Evolutionary conservation across 2,113 vertebrate species (phyloP), one percentile per base, ranked within the genome.

Genomic region (Myiopsitta monachus): DNA sequence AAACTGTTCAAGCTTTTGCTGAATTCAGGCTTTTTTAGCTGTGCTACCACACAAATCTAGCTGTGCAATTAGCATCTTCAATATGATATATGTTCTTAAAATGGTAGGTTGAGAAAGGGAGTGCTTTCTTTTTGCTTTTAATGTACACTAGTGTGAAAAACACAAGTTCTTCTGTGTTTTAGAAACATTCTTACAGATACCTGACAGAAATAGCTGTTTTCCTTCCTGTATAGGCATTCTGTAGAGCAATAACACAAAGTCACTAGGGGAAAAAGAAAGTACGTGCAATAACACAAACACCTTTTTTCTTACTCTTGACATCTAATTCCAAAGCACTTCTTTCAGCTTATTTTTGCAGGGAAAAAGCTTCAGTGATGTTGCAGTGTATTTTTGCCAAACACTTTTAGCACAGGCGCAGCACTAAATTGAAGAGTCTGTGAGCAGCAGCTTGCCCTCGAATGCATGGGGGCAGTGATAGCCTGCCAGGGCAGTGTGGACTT

Each of bases 361-460:
- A 51, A 44, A 52, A 33, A 51, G 38, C 64, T 63, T 41, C n/a
- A 30, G 18, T 62, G 54, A 18, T 11, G 52, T 15, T 19, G n/a
- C 39, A 38, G 28, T 19, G 3, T 10, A 10, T 57, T 78, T 70
- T 49, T 49, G 31, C 31, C 31, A 14, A 9, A 36, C 0, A 2
- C 23, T 16, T 27, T 9, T 12, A 51, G 26, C 1, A 1, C 26
- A 51, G 38, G n/a, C 14, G 11, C 23, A 10, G 52, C 2, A 3
- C 18, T 18, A 8, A 74, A 38, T 2, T 4, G 61, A 28, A 57
- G 51, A 6, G 51, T 76, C 41, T 49, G 36, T 30, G 72, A 51
- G 51, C 49, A 47, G 38, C 39, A 21, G 10, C 47, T 38, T 54
- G 69, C 78, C 52, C 64, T 39, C 3, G 64, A 26, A 17, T 1